Evolutionary conservation across 2,797 vertebrate species (phyloP).

Genomic region (Graptemys geographica): DNA sequence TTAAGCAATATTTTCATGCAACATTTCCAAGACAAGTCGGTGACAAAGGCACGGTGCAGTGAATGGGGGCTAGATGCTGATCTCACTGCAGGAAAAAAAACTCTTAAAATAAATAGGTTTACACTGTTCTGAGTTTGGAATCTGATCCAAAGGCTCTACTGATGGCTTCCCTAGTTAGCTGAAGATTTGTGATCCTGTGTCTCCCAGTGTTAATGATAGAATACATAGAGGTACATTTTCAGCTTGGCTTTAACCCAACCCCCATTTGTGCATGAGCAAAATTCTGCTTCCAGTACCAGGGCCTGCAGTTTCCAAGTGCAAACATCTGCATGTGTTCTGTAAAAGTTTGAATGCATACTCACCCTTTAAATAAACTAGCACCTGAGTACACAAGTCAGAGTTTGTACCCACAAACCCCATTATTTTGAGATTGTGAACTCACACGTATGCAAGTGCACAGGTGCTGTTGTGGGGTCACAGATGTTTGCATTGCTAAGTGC

Average conservation of each 20-base stretch:
- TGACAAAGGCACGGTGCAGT: background rate
- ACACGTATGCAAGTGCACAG: background rate
- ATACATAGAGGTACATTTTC: background rate
- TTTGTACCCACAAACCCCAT: background rate
- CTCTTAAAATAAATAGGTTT: background rate
- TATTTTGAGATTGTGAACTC: conserved; percentile 6
- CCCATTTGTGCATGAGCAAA: background rate
- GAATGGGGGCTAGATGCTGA: background rate
- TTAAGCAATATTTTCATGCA: conserved; percentile 16
- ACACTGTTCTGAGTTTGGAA: background rate
- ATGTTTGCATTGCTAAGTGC: background rate
- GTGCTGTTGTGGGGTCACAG: background rate
- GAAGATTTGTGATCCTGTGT: background rate
- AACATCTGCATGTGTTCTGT: background rate
- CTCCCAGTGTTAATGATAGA: background rate
- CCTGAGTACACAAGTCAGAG: conserved; percentile 3
- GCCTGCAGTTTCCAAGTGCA: background rate
- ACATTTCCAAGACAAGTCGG: background rate
- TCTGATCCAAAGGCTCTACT: background rate
- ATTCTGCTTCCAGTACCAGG: background rate
- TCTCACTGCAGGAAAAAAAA: background rate
- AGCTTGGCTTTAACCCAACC: background rate
- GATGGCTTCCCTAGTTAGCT: background rate
- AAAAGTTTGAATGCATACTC: background rate
- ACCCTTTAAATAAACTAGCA: conserved; percentile 43